Conservation (phyloP, 2,888 invertebrate species). For the Aphidoletes aphidimyza region DNA sequence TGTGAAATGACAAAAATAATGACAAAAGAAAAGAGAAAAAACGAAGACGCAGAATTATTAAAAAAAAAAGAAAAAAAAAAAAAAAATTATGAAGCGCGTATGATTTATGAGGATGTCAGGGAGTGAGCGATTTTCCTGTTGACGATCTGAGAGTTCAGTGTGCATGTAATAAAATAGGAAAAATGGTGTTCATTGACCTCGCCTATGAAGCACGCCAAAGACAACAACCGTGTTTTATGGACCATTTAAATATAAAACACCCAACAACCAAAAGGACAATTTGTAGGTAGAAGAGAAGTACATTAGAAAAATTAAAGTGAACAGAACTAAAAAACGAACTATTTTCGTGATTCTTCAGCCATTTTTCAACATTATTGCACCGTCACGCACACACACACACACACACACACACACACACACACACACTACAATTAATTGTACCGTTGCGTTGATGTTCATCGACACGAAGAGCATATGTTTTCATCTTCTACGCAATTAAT, state of each 20-base stretch:
- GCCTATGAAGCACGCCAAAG: background rate
- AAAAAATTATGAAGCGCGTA: background rate
- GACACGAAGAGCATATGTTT: constrained; percentile 54
- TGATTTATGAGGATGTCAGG: background rate
- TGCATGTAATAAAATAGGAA: background rate
- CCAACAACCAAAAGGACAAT: background rate
- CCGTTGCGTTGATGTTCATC: constrained; percentile 22
- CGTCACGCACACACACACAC: too few relatives aligned
- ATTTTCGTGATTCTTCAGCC: background rate
- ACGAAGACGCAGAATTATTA: background rate
- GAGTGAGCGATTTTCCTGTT: background rate
- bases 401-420: too few relatives aligned
- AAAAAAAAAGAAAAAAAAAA: background rate
- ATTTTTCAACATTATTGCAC: constrained; percentile 32
- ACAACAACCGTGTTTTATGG: constrained; percentile 46
- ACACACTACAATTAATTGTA: too few relatives aligned
- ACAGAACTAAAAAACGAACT: background rate
- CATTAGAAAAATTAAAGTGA: background rate
- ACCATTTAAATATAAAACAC: constrained; percentile 51
- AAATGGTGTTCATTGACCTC: constrained; percentile 26
- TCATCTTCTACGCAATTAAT: constrained; percentile 41
- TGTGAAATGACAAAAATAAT: background rate
- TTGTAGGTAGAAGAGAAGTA: constrained; percentile 34
- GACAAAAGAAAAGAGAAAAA: background rate
- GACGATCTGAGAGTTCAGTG: too few relatives aligned